phyloP scores from a whole-genome alignment of 2,797 vertebrate species.

The Aphelocoma californica region DNA sequence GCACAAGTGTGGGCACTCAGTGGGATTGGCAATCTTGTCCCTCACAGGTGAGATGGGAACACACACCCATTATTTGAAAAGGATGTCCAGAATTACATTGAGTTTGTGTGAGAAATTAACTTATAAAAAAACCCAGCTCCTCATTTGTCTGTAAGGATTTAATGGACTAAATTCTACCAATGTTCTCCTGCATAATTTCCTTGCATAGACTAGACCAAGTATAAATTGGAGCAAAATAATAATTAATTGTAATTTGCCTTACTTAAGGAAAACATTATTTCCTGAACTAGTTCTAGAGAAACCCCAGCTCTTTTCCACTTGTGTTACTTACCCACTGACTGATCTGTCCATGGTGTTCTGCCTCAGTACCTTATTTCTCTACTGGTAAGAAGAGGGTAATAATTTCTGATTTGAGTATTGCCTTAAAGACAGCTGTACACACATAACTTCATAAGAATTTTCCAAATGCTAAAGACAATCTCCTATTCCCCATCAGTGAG shows the following conservation, averaged over 20 bases:
- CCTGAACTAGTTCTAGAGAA: neutral
- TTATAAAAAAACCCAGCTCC: neutral
- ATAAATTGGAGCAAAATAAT: neutral
- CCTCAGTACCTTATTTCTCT: neutral
- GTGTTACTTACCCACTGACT: neutral
- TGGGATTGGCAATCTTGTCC: neutral
- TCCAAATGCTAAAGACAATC: neutral
- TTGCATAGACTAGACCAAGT: neutral
- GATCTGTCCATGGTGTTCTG: neutral
- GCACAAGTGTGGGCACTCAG: neutral
- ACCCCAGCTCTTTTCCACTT: neutral
- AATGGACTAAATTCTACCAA: neutral
- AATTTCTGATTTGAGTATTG: neutral
- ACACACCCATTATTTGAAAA: neutral
- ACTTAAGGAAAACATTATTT: neutral
- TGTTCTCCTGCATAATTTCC: neutral
- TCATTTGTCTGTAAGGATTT: neutral
- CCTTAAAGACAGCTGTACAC: neutral
- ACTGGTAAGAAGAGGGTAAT: neutral
- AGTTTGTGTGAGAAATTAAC: neutral
- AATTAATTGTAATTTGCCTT: neutral
- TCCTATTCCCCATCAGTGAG: neutral
- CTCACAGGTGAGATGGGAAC: neutral
- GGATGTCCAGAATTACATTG: neutral
- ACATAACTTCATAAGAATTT: rapidly evolving